Evolutionary conservation across 1,140 invertebrate genomes (phyloP).

Genomic region (Bactericera cockerelli): DNA sequence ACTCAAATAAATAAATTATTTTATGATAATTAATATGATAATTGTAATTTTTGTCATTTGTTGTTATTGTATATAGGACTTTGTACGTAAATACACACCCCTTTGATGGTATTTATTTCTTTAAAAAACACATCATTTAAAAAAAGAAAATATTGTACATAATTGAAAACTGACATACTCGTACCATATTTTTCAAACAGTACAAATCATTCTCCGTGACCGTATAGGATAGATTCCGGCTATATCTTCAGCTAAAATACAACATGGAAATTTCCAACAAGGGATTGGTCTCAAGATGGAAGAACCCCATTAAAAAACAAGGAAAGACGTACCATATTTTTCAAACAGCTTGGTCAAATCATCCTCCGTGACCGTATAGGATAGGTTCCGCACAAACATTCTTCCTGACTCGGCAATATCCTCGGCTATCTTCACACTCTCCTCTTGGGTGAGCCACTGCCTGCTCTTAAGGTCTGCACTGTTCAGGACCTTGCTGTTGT

Average conservation of each 20-base stretch:
- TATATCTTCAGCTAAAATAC: conserved; percentile 67
- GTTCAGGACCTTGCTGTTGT: neutral
- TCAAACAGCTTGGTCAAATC: conserved; percentile 72
- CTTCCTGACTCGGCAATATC: conserved; percentile 77
- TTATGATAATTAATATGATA: too few species aligned
- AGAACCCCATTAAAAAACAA: too few species aligned
- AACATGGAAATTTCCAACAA: too few species aligned
- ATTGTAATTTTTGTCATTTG: too few species aligned
- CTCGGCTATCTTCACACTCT: conserved; percentile 55
- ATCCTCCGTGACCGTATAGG: conserved; percentile 76
- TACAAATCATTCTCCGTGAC: conserved; percentile 74
- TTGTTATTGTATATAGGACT: too few species aligned
- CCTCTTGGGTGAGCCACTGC: conserved; percentile 50
- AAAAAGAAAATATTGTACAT: too few species aligned
- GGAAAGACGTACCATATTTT: conserved; percentile 65
- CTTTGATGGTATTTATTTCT: too few species aligned
- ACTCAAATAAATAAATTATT: too few species aligned
- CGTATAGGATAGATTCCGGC: conserved; percentile 85
- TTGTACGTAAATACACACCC: too few species aligned
- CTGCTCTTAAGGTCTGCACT: conserved; percentile 20
- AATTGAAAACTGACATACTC: too few species aligned
- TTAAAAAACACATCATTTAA: too few species aligned
- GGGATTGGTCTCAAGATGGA: too few species aligned
- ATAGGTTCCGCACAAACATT: conserved; percentile 87
- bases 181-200: conserved; percentile 80